Base-by-base conservation (phyloP, 2,797 vertebrate species). In the Onychomys torridus region DNA sequence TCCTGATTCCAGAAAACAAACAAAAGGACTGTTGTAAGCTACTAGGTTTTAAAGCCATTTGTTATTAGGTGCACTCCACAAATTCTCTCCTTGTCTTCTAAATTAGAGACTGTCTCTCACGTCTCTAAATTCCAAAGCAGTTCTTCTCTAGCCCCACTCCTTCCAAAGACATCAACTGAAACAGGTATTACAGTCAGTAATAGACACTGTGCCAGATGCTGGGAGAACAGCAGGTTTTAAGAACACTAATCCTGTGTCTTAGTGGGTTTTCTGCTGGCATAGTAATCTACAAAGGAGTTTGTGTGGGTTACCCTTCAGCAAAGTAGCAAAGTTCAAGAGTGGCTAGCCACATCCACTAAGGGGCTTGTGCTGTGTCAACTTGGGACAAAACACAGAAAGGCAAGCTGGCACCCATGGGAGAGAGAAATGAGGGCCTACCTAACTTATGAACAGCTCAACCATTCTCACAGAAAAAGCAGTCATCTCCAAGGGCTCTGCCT, bases 131-230 rank as follows among this genome's bases (percentile, higher is more conserved):
- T 92, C 37, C 29, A 71, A 79, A 82, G 27, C 49, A 77, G 34
- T 81, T 95, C 78, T 77, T 90, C 82, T 95, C 21, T 85, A 85
- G 11, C 37, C 5, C 75, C 40, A 13, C 49, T 79, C 71, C 83
- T 92, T 92, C 12, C 69, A 27, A 63, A 81, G 86, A 49, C 61
- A 65, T 34, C 34, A 55, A 75, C 10, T 32, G 37, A 91, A 21
- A 16, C 37, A 73, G 55, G 34, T 49, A 57, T 63, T 49, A n/a
- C n/a, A 29, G 25, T 67, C 65, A 81, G 52, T 61, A 55, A 37
- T 0, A 61, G 57, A 90, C 34, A 94, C 34, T 55, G 8, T 55
- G 52, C n/a, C 34, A 12, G 88, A 84, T 94, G 57, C 69, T 69
- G 40, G 34, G 40, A 27, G 90, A 90, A 46, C 46, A 90, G 57